Evolutionary conservation across 1,140 invertebrate genomes (phyloP), one percentile per base, ranked within the genome.

Genomic region (Marisa cornuarietis): DNA sequence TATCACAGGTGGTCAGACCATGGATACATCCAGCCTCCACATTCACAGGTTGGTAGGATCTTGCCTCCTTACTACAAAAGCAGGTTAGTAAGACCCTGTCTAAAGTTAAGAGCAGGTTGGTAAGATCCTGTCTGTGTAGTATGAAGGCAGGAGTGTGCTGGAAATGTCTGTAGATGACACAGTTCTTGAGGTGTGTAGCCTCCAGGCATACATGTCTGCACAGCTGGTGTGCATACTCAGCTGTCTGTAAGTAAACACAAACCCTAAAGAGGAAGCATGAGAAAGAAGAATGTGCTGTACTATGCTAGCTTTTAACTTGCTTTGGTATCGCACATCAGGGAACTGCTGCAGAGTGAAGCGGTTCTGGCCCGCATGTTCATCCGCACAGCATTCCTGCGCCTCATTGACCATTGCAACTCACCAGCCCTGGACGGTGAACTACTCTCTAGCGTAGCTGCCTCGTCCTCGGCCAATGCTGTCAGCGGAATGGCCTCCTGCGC

Each of bases 341-440:
- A 91, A 79, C 82, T 92, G 31, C 66, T 91, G 26, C 78, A 80
- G 49, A 83, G 84, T 79, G 90, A 92, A 78, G 82, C 82, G 6
- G 76, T 82, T 6, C 71, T 92, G 76, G 84, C 88, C 0, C 83
- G 87, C 52, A 87, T 91, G 85, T 90, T 86, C 75, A 88, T 90
- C 68, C 84, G 91, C 52, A 85, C 85, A 24, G 90, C 90, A 20
- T 85, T 90, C 26, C 81, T 91, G 22, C 84, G 88, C 71, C 83
- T 90, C 26, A 90, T 88, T n/a, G 85, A 88, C 69, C 90, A 91
- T 61, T 92, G 90, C 80, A 90, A 91, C 82, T 89, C 88, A 76
- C 87, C 88, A 2, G 86, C 87, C 31, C 86, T 88, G 85, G 89
- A 87, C 68, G 87, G 86, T 3, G 88, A 85, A 61, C 80, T 82